Evolutionary conservation across 2,888 invertebrate genomes (phyloP).

Genomic region (Synanthedon andrenaeformis): DNA sequence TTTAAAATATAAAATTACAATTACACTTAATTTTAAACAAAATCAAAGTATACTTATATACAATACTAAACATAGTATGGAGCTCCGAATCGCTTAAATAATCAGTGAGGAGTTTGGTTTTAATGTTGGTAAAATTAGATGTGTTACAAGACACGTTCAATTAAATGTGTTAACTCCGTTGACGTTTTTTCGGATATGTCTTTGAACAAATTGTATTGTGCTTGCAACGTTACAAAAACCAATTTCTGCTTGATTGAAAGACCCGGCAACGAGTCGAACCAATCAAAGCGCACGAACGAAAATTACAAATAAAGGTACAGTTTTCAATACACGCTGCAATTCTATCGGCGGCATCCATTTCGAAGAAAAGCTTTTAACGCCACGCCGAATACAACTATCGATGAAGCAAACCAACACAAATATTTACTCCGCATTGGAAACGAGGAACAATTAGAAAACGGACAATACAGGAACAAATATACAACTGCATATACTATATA

Average conservation of each 20-base stretch:
- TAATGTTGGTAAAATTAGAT: no score
- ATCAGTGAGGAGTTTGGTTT: no score
- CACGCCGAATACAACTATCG: constrained; percentile 2
- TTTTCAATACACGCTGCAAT: not conserved
- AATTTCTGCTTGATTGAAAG: not conserved
- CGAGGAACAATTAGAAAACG: constrained; percentile 1
- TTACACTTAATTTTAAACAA: no score
- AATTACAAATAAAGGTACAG: not conserved
- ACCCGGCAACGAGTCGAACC: not conserved
- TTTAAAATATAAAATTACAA: no score
- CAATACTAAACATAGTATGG: no score
- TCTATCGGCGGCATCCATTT: constrained; percentile 18
- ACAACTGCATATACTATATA: not conserved
- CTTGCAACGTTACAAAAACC: not conserved
- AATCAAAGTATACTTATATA: no score
- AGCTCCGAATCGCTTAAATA: no score
- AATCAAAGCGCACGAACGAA: not conserved
- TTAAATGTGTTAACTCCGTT: no score
- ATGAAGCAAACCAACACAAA: constrained; percentile 3
- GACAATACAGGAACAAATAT: not conserved
- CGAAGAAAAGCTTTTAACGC: constrained; percentile 2
- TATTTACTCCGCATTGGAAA: not conserved
- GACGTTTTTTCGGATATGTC: not conserved
- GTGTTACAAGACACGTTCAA: no score
- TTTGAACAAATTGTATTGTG: not conserved